These are phyloP conservation scores for Coregonus sp. DNA, from an alignment of 2,797 vertebrate species.

Conservation along the genomic window DNA sequence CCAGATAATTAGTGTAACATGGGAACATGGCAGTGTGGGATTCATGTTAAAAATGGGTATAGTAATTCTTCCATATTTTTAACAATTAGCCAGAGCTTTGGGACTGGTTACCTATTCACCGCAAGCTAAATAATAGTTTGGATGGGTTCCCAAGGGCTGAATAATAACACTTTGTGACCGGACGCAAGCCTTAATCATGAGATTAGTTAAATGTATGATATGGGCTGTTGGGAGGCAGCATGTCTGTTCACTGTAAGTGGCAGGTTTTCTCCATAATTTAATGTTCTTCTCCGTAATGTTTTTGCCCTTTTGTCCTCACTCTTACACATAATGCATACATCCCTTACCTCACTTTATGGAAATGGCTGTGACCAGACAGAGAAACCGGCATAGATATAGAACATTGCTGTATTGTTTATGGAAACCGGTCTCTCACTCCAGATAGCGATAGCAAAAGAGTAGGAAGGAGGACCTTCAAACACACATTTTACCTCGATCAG, in stretches of 20 bases:
- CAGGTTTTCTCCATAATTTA: background rate
- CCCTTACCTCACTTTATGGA: background rate
- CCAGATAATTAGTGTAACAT: background rate
- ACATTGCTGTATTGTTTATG: background rate
- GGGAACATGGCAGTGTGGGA: background rate
- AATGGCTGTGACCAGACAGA: background rate
- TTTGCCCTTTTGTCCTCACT: background rate
- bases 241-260: background rate
- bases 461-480: background rate
- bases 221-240: background rate
- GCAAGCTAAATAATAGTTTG: background rate
- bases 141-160: background rate
- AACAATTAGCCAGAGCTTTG: background rate
- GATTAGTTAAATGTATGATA: background rate
- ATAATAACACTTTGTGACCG: background rate
- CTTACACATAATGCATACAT: background rate
- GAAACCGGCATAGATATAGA: background rate
- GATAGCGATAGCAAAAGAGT: background rate
- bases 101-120: background rate
- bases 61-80: background rate
- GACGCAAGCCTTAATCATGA: background rate
- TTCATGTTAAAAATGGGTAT: background rate
- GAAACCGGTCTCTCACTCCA: background rate
- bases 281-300: background rate
- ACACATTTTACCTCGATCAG: slow-evolving; percentile 37